phyloP scores from a whole-genome alignment of 2,797 vertebrate species.

The Prunella strophiata region DNA sequence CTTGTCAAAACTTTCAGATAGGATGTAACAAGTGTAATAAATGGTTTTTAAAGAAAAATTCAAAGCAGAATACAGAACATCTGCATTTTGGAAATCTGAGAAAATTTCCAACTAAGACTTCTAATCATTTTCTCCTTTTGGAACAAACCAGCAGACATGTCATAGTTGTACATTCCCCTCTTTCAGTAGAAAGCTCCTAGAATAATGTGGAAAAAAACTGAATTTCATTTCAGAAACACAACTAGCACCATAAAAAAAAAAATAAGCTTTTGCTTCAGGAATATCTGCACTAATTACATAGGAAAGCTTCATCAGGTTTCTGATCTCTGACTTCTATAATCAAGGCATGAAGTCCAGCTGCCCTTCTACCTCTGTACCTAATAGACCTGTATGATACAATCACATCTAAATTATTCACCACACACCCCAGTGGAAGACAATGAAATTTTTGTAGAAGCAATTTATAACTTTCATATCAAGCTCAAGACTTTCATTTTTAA shows the following conservation, averaged over 20 bases:
- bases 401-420: neutral
- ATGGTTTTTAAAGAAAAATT: neutral
- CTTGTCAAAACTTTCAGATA: neutral
- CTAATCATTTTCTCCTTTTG: neutral
- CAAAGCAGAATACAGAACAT: neutral
- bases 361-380: neutral
- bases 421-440: neutral
- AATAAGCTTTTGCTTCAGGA: neutral
- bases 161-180: neutral
- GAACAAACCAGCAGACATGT: neutral
- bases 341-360: neutral
- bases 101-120: neutral
- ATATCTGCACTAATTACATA: neutral
- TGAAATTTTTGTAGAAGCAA: neutral
- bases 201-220: neutral
- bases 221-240: neutral
- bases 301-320: neutral
- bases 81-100: neutral
- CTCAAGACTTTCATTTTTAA: neutral
- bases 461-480: neutral
- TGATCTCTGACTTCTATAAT: neutral
- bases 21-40: neutral
- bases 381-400: neutral
- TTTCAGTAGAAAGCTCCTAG: neutral
- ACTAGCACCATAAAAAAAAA: neutral